Conservation (phyloP, 1,140 invertebrate genomes). For the Caenorhabditis briggsae region DNA sequence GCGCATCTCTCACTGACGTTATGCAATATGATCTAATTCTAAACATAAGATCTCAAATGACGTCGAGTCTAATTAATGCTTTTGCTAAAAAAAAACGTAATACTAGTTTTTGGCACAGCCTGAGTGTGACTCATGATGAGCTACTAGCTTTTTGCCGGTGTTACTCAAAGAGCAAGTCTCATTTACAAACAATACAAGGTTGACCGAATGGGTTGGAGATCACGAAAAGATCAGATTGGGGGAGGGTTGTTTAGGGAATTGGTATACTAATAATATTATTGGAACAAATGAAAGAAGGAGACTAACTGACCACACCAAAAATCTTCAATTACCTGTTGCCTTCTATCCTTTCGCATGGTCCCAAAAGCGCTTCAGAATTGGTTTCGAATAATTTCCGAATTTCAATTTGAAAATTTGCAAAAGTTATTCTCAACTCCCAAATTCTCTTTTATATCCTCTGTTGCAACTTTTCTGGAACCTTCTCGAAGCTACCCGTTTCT, state of each 20-base stretch:
- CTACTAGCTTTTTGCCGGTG: neutral
- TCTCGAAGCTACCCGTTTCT: neutral
- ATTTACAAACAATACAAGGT: neutral
- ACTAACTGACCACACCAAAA: neutral
- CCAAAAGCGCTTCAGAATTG: neutral
- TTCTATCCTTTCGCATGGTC: neutral
- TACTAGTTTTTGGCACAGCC: slow-evolving; percentile 6
- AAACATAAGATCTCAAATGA: too few relatives aligned
- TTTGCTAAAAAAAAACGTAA: neutral
- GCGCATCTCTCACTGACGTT: too few relatives aligned
- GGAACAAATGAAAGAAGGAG: too few relatives aligned
- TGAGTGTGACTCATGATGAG: slow-evolving; percentile 12
- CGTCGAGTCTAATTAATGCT: neutral
- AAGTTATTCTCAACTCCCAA: neutral
- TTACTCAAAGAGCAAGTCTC: slow-evolving; percentile 14
- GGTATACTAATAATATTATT: neutral
- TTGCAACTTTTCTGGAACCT: neutral
- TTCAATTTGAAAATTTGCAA: neutral
- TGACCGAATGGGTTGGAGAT: neutral
- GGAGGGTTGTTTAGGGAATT: neutral
- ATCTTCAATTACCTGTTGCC: neutral
- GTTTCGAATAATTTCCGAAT: neutral
- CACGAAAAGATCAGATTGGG: neutral
- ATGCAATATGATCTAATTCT: too few relatives aligned
- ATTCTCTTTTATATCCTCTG: neutral